phyloP scores from a whole-genome alignment of 1,140 invertebrate species.

The Drosophila nigromelanica region DNA sequence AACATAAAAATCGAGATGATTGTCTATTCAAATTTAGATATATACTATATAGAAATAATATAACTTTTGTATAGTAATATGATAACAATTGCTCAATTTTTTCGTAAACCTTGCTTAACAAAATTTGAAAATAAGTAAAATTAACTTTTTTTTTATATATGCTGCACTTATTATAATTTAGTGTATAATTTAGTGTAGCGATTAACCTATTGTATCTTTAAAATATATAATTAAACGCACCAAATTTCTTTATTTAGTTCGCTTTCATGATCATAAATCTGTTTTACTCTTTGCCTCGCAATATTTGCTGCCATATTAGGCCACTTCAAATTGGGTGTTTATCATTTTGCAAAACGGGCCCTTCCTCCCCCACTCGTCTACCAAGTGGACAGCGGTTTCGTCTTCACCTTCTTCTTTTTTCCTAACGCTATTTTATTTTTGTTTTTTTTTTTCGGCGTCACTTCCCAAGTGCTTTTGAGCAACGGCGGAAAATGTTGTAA shows the following conservation, averaged over 20 bases:
- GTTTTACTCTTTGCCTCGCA: background rate
- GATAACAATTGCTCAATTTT: background rate
- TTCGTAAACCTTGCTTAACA: too few relatives aligned
- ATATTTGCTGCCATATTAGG: conserved; percentile 6
- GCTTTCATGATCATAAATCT: background rate
- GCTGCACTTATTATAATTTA: too few relatives aligned
- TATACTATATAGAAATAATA: background rate
- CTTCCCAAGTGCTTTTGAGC: conserved; percentile 67
- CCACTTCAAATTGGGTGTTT: conserved; percentile 14
- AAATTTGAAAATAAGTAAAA: too few relatives aligned
- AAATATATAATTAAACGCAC: too few relatives aligned
- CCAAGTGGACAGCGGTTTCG: conserved; percentile 4
- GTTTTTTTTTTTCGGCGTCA: conserved; percentile 13
- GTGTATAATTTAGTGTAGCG: too few relatives aligned
- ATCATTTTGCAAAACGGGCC: conserved; percentile 26
- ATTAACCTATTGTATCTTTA: too few relatives aligned
- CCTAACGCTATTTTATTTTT: conserved; percentile 1
- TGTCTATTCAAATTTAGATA: background rate
- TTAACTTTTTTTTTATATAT: too few relatives aligned
- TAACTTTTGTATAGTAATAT: background rate
- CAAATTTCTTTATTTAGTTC: background rate
- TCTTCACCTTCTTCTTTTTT: conserved; percentile 12
- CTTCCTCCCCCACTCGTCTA: background rate
- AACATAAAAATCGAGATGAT: background rate
- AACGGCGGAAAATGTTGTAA: conserved; percentile 80